These are phyloP conservation scores for Dicaeum eximium DNA, from an alignment of 2,113 vertebrate species.

Conservation along the genomic window DNA sequence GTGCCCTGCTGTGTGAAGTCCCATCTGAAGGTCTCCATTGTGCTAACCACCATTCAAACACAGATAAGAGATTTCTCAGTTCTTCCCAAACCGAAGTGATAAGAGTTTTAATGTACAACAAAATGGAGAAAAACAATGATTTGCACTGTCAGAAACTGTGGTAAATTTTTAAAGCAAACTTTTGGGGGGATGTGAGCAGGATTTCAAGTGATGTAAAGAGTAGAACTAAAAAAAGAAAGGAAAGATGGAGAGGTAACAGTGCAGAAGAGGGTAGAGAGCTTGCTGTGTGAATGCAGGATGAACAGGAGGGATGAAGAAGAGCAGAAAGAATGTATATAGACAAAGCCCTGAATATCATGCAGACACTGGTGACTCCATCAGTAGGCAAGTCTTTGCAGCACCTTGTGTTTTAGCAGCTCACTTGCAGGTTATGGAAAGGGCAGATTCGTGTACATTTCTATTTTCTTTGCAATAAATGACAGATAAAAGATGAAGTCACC, in stretches of 20 bases:
- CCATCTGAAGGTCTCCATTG: neutral
- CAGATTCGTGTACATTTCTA: neutral
- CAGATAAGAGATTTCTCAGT: neutral
- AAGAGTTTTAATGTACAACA: neutral
- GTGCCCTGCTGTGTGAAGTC: neutral
- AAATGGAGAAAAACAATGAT: neutral
- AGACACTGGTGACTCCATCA: neutral
- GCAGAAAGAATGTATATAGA: rapidly evolving
- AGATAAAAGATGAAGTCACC: neutral
- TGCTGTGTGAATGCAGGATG: neutral
- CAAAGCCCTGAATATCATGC: neutral
- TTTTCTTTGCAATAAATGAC: neutral
- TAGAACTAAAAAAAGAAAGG: neutral
- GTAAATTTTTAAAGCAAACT: neutral
- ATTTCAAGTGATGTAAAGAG: neutral
- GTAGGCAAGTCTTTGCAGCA: neutral
- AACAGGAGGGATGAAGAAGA: neutral
- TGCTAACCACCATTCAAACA: neutral
- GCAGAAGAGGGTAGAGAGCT: neutral
- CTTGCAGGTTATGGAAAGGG: neutral
- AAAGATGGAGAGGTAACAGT: neutral
- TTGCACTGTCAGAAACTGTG: neutral
- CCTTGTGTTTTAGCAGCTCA: neutral
- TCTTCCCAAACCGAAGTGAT: neutral
- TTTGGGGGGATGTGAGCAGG: rapidly evolving